A percentile compares a stretch with the other conserved stretches of the same genome.
phyloP scores from a whole-genome alignment of 2,113 vertebrate species.

The Psilopsiagon aymara region DNA sequence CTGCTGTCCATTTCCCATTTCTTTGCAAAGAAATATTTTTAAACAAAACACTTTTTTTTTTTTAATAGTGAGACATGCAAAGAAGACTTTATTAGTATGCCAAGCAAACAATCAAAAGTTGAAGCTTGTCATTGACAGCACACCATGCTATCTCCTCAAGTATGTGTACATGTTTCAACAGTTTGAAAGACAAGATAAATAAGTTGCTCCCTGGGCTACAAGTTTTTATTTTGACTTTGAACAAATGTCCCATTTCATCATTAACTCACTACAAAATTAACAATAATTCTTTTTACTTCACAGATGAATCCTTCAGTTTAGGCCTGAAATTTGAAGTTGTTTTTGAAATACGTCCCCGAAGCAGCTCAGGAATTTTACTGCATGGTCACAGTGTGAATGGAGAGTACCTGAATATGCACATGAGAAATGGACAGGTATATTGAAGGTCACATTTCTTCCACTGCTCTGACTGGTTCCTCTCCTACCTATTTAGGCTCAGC shows the following conservation, averaged over 20 bases:
- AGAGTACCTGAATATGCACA: constrained; percentile 86
- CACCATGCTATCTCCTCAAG: not conserved
- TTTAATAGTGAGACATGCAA: not conserved
- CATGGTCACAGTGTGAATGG: constrained; percentile 81
- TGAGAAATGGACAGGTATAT: constrained; percentile 85
- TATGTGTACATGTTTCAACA: not conserved
- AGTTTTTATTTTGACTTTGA: not conserved
- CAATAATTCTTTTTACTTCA: not conserved
- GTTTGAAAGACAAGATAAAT: not conserved
- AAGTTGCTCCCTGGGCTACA: not conserved
- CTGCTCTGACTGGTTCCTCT: not conserved
- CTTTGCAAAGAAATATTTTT: not conserved
- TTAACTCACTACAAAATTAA: not conserved
- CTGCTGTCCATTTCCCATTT: not conserved
- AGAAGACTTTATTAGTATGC: not conserved
- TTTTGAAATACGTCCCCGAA: constrained; percentile 91
- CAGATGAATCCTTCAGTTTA: constrained; percentile 89
- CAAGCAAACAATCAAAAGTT: not conserved
- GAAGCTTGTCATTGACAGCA: not conserved
- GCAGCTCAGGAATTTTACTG: constrained; percentile 86
- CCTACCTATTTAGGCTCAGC: not conserved
- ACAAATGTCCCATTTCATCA: not conserved
- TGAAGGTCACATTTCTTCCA: not conserved
- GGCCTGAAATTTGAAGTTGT: constrained; percentile 87
- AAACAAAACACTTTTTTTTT: not conserved